Evolutionary conservation across 2,888 invertebrate genomes (phyloP), one percentile per base, ranked within the genome.

Genomic region (Phlogophora meticulosa): DNA sequence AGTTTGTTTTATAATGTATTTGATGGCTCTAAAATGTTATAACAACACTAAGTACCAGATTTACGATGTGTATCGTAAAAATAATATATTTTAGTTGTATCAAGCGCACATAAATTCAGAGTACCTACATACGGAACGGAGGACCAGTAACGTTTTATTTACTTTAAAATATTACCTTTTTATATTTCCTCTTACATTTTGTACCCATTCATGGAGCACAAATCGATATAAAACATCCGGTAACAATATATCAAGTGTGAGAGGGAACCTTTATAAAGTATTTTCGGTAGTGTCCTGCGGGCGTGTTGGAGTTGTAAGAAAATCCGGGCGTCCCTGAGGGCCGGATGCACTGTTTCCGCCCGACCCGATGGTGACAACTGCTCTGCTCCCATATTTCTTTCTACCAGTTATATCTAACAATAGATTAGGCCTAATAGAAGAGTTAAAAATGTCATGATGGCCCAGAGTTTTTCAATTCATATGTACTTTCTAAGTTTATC

Each of bases 171-270:
- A 76, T 66, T 66, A 69, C 70, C 72, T 72, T 76, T 79, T 81
- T 74, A 79, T 75, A 83, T 75, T 65, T 77, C 77, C 84, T 78
- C 38, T 83, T 74, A 84, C 83, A 82, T 82, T 82, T 87, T 80
- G 82, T 82, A 68, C 81, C 76, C 77, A 81, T 82, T 86, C 83
- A 83, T 86, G 84, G 81, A 85, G 81, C 85, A 84, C 81, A 84
- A 91, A 91, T 90, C 88, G 89, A 90, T 90, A 89, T 87, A 87
- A 88, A 90, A 87, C 86, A 88, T 90, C 90, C 90, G 88, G 87
- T 84, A 86, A 87, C 90, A 89, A 91, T 91, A 90, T 90, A 91
- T 92, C 90, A 90, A 84, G 87, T 85, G 86, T 82, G 81, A 84
- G 86, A 84, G 80, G 82, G 81, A n/a, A 85, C 86, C 86, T 88